These are phyloP conservation scores for Noctuana brunneofusca DNA, from an alignment of 2,888 invertebrate genomes.

Conservation along the genomic window DNA sequence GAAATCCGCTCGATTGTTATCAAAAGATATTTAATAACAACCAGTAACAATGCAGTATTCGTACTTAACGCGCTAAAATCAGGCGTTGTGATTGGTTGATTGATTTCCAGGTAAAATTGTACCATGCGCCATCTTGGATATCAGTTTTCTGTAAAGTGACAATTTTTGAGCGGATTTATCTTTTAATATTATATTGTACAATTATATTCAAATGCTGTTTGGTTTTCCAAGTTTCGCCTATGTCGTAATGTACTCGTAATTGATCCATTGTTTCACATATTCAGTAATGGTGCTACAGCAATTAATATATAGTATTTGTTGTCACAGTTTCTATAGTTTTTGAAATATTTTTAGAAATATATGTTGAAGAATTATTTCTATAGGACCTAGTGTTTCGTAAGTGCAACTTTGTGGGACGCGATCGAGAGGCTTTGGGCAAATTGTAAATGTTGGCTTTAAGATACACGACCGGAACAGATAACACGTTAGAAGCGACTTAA, in stretches of 20 bases:
- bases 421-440: too few relatives aligned
- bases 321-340: background rate
- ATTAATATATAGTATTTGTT: slow-evolving; percentile 14
- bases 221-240: background rate
- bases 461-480: too few relatives aligned
- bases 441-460: too few relatives aligned
- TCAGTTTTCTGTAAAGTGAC: background rate
- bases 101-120: background rate
- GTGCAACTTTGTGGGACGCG: too few relatives aligned
- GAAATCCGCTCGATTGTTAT: too few relatives aligned
- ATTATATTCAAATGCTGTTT: background rate
- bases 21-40: background rate
- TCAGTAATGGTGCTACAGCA: slow-evolving; percentile 20
- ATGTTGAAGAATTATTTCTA: background rate
- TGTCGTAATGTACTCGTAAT: background rate
- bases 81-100: background rate
- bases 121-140: too few relatives aligned
- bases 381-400: slow-evolving; percentile 38
- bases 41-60: background rate
- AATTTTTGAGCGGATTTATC: background rate
- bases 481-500: too few relatives aligned
- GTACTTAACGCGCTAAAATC: background rate
- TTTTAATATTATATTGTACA: background rate
- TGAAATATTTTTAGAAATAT: background rate
- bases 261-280: background rate